Evolutionary conservation across 2,113 vertebrate species (phyloP), one percentile per base, ranked within the genome.

Genomic region (Peromyscus polionotus): DNA sequence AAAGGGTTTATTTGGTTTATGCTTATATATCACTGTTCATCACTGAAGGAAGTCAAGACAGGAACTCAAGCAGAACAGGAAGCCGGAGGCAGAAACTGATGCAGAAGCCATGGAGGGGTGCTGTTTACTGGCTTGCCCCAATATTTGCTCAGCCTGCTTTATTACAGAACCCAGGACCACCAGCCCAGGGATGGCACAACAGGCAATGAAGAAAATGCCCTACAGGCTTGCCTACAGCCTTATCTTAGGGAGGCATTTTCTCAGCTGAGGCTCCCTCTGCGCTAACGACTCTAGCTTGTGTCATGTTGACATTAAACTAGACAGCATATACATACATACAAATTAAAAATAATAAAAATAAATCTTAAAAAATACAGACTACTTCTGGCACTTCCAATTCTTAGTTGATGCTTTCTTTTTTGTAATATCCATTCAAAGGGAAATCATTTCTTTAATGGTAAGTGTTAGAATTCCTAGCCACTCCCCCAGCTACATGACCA

Each of bases 351-450:
- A n/a, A 70, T 70, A 70, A 70, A 70, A 70, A 67, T 93, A 24
- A 70, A 36, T 36, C 13, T 36, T 11, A 24, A 42, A 75, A 26
- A 42, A 67, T 17, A 65, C 2, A 89, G 10, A 61, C 42, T 42
- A 88, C 39, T 93, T 31, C 59, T 48, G 90, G 31, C 86, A 87
- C 67, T 89, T 45, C 68, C 31, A 86, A 91, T 24, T 92, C 17
- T 39, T 26, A 88, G 79, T 24, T 95, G 94, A 36, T 93, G 61
- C 33, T 0, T 42, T 95, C 81, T 96, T 85, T 26, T 39, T 39
- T 65, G 72, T 86, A 94, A 59, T 57, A 54, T 8, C 45, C 6
- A 87, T 90, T 48, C 22, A 33, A 85, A 88, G 39, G 7, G 4
- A 19, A 96, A 90, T 63, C 36, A 80, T 84, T 48, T 2, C 33